Percentiles rank a stretch among this genome's conserved stretches.
phyloP scores from a whole-genome alignment of 2,797 vertebrate species.

The Alca torda region DNA sequence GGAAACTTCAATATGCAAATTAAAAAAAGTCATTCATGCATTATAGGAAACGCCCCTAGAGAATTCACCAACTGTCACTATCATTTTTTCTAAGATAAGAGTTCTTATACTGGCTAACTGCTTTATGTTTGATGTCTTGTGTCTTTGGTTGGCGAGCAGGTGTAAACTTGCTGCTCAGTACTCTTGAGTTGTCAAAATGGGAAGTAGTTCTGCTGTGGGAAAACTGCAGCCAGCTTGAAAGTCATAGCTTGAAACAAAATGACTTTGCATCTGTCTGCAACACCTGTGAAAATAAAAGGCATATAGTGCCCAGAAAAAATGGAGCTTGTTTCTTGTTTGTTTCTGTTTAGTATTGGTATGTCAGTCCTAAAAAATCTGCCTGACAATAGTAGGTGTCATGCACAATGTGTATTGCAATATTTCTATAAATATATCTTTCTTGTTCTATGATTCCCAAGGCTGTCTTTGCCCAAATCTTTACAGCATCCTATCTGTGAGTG shows the following conservation, averaged over 20 bases:
- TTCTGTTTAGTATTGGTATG: not conserved
- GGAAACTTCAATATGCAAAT: not conserved
- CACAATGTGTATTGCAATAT: not conserved
- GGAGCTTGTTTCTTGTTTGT: not conserved
- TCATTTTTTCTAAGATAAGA: not conserved
- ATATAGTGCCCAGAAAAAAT: not conserved
- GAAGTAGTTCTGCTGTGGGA: not conserved
- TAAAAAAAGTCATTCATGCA: not conserved
- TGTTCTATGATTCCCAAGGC: not conserved
- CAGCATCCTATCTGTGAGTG: not conserved
- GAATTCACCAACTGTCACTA: not conserved
- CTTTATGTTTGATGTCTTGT: not conserved
- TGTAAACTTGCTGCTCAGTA: not conserved
- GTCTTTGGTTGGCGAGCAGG: not conserved
- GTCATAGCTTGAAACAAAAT: not conserved
- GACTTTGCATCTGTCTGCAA: not conserved
- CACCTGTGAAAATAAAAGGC: not conserved
- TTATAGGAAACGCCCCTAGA: not conserved
- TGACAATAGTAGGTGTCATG: not conserved
- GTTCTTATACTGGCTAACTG: not conserved
- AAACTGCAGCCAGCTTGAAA: not conserved
- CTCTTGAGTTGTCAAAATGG: not conserved
- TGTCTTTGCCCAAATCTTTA: not conserved
- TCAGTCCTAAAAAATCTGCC: not conserved
- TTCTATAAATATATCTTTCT: not conserved